Conservation (phyloP, 2,113 vertebrate species). For the Gyps fulvus region DNA sequence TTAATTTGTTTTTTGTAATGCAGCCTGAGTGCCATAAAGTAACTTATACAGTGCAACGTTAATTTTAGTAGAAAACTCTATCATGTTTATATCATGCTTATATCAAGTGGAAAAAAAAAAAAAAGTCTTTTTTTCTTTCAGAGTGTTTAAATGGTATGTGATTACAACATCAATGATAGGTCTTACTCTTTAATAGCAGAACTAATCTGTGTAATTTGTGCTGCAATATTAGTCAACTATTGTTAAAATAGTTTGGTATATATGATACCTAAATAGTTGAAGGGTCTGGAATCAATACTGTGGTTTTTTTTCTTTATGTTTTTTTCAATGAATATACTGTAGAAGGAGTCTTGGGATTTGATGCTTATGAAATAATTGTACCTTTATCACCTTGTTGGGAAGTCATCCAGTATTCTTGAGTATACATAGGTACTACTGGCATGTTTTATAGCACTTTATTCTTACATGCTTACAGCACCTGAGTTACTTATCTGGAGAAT, state of each 20-base stretch:
- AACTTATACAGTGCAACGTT: background rate
- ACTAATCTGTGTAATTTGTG: background rate
- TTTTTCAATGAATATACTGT: background rate
- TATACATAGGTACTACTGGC: background rate
- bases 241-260: background rate
- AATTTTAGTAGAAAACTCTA: background rate
- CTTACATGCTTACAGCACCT: background rate
- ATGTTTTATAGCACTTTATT: too few species aligned
- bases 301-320: background rate
- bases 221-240: background rate
- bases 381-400: background rate
- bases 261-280: background rate
- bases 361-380: background rate
- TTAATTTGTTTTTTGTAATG: background rate
- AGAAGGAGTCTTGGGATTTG: background rate
- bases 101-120: background rate
- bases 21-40: background rate
- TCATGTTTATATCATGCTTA: background rate
- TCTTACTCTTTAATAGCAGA: background rate
- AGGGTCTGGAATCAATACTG: background rate
- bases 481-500: too few species aligned
- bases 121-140: too few species aligned
- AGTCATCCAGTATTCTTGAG: background rate
- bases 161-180: background rate
- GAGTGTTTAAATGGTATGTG: background rate